These are phyloP conservation scores for Hemichromis elongatus DNA, from an alignment of 2,113 vertebrate genomes.

Conservation along the genomic window DNA sequence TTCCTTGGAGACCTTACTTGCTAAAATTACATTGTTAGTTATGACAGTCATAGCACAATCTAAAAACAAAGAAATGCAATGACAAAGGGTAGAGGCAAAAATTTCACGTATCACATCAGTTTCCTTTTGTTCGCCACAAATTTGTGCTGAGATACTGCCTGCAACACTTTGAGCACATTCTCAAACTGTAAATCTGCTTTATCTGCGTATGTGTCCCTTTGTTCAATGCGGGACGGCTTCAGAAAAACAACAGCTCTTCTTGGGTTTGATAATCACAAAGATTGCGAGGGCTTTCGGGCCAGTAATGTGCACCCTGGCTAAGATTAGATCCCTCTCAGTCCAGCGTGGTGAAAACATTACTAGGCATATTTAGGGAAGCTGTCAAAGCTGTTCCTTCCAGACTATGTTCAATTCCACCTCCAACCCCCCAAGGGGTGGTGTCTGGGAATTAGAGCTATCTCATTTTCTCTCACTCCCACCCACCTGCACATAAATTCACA, in stretches of 20 bases:
- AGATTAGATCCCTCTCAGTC: constrained; percentile 42
- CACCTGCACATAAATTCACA: constrained; percentile 54
- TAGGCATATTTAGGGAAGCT: constrained; percentile 58
- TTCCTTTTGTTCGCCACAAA: neutral
- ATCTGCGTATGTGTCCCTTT: neutral
- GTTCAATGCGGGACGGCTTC: neutral
- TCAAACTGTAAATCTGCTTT: constrained; percentile 9
- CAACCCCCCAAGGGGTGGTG: constrained; percentile 46
- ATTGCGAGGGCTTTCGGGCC: neutral
- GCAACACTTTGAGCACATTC: neutral
- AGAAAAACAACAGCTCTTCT: neutral
- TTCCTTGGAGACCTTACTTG: neutral
- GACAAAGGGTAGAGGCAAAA: neutral
- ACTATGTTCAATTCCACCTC: constrained; percentile 64
- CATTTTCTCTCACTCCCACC: constrained; percentile 40
- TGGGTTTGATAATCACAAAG: constrained; percentile 8
- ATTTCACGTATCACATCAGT: constrained; percentile 5
- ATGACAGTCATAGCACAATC: neutral
- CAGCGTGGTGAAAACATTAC: constrained; percentile 54
- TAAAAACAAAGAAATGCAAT: constrained; percentile 3
- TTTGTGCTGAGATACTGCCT: constrained; percentile 6
- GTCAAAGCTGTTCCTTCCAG: constrained; percentile 61
- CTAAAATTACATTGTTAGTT: neutral
- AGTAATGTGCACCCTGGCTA: constrained; percentile 22
- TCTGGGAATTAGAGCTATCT: constrained; percentile 63